Percentiles rank a stretch among this genome's conserved stretches.
These are phyloP conservation scores for Anhinga rufa DNA, from an alignment of 2,113 vertebrate species.

Conservation along the genomic window DNA sequence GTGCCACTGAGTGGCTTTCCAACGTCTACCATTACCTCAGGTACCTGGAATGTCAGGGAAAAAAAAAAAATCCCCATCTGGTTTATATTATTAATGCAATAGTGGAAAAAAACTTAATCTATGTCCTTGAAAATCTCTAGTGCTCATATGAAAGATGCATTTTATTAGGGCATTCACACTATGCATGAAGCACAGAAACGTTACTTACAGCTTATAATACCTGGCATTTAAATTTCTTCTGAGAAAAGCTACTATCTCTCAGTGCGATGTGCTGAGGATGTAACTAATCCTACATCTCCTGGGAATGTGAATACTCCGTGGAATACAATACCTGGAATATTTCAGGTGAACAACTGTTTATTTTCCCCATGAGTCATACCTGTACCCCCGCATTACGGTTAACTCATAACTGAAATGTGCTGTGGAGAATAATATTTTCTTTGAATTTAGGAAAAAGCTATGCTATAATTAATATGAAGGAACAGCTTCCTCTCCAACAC, in stretches of 20 bases:
- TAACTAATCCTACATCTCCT: background rate
- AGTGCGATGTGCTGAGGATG: background rate
- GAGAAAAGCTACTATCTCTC: background rate
- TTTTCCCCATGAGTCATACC: background rate
- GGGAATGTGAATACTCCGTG: background rate
- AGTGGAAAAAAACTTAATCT: slow-evolving; percentile 61
- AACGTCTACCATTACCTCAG: slow-evolving; percentile 82
- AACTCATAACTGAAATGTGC: background rate
- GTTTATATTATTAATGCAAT: slow-evolving; percentile 82
- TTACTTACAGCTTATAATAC: slow-evolving; percentile 9
- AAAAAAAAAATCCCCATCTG: slow-evolving; percentile 79
- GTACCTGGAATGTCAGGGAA: slow-evolving; percentile 82
- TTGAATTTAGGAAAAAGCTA: background rate
- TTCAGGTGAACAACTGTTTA: background rate
- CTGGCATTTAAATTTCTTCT: background rate
- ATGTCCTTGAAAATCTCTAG: slow-evolving; percentile 71
- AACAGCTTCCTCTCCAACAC: background rate
- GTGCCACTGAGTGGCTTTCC: slow-evolving; percentile 71
- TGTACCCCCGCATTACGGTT: background rate
- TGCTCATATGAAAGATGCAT: slow-evolving; percentile 77
- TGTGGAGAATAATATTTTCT: background rate
- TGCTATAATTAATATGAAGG: background rate
- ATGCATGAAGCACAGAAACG: slow-evolving; percentile 54
- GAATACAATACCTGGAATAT: background rate
- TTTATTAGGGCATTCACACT: slow-evolving; percentile 74